Conservation (phyloP, 2,888 invertebrate genomes). For the Ephialtes manifestator region DNA sequence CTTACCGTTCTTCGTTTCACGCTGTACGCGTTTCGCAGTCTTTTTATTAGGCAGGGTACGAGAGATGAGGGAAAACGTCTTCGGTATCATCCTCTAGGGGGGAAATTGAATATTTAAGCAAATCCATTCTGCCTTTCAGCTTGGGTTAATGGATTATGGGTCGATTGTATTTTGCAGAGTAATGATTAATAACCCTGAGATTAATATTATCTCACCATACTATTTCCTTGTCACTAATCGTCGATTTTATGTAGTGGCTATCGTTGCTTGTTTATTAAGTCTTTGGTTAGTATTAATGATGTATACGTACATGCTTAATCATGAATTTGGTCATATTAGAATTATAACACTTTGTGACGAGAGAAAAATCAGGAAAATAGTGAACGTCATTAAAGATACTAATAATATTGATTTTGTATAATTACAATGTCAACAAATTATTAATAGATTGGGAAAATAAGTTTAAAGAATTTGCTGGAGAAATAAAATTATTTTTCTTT, state of each 20-base stretch:
- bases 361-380: too few species aligned
- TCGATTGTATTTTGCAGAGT: constrained; percentile 4
- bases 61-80: constrained; percentile 7
- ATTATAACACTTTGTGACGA: too few species aligned
- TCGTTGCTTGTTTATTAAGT: background rate
- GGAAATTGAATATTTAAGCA: constrained; percentile 12
- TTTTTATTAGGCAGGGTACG: background rate
- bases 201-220: background rate
- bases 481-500: too few species aligned
- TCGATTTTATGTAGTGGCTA: background rate
- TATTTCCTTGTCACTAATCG: background rate
- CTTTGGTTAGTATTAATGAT: background rate
- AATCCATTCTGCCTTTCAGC: background rate
- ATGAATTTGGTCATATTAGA: too few species aligned
- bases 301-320: too few species aligned
- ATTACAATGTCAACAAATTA: too few species aligned
- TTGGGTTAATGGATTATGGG: background rate
- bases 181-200: constrained; percentile 2
- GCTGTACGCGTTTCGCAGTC: background rate
- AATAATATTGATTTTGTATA: too few species aligned
- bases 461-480: too few species aligned
- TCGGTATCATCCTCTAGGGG: background rate
- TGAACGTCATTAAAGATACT: too few species aligned
- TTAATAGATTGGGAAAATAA: too few species aligned
- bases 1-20: background rate